Base-by-base conservation (phyloP, 2,888 invertebrate species). In the Zaprionus lineosus region DNA sequence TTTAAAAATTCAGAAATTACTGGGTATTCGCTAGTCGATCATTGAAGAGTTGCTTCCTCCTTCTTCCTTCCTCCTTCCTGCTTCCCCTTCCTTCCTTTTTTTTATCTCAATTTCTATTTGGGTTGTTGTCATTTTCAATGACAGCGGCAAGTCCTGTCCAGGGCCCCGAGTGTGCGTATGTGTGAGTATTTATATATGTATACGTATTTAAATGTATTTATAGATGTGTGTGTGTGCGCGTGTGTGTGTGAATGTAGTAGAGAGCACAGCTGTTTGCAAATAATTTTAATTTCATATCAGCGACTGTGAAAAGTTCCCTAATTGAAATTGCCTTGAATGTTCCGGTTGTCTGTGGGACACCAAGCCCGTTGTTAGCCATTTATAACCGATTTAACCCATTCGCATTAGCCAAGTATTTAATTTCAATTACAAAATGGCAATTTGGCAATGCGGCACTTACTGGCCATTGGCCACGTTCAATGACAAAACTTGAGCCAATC, bases 281-380 rank as follows among this genome's bases (percentile, higher is more conserved):
- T 83, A 65, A 81, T 85, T 81, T 81, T 70, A 85, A 81, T 81
- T 81, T 79, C 64, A 83, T 83, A 83, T 83, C 64, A 67, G 33
- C 48, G 44, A 57, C 60, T 66, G 62, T 40, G 43, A 62, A 77
- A 74, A 64, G 70, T 67, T 85, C 69, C 55, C 75, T 84, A 85
- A 85, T 79, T 85, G 85, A 74, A 78, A 77, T 74, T 61, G 67
- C 71, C 64, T 63, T 60, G 41, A 19, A 51, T 28, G 56, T 40
- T 31, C 26, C 46, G 31, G 39, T 46, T 34, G 53, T n/a, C n/a
- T n/a, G n/a, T n/a, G n/a, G n/a, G n/a, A n/a, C n/a, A n/a, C n/a
- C n/a, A n/a, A n/a, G n/a, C n/a, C n/a, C n/a, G n/a, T n/a, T n/a
- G n/a, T n/a, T n/a, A n/a, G n/a, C n/a, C n/a, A n/a, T n/a, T n/a